Conservation (phyloP, 2,888 invertebrate genomes). For the Sminthurides aquaticus region DNA sequence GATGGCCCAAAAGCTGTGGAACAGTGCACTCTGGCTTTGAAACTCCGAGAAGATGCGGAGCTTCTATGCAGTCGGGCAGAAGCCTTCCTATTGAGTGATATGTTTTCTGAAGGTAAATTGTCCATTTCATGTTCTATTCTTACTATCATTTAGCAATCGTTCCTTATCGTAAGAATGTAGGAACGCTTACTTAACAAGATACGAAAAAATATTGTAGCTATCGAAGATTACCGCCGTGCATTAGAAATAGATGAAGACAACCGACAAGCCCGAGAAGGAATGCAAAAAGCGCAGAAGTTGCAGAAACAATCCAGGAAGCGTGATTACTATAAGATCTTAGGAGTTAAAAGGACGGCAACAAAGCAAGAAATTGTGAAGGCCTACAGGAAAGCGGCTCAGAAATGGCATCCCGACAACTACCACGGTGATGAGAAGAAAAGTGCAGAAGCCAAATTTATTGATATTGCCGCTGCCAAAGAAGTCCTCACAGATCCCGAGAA, state of each 20-base stretch:
- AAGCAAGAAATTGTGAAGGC: constrained; percentile 93
- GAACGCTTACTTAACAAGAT: too few relatives aligned
- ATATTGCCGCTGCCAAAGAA: constrained; percentile 98
- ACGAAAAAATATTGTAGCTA: too few relatives aligned
- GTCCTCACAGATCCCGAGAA: constrained; percentile 73
- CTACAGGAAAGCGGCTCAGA: constrained; percentile 89
- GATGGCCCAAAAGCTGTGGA: constrained; percentile 54
- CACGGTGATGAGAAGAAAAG: constrained; percentile 83
- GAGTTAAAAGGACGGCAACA: constrained; percentile 78
- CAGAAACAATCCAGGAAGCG: constrained; percentile 86
- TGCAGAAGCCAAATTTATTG: constrained; percentile 96
- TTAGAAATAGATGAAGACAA: constrained; percentile 70
- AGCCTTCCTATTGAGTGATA: constrained; percentile 77
- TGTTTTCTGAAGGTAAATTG: constrained; percentile 73
- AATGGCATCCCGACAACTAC: constrained; percentile 98
- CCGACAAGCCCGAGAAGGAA: constrained; percentile 78
- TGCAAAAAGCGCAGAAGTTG: constrained; percentile 77
- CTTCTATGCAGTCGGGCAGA: constrained; percentile 86
- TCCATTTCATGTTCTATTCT: too few relatives aligned
- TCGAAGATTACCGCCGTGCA: constrained; percentile 77
- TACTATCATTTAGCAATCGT: constrained; percentile 6
- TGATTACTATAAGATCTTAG: constrained; percentile 96
- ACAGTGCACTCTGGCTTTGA: constrained; percentile 71
- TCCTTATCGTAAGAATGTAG: too few relatives aligned
- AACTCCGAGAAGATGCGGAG: constrained; percentile 64